Conservation (phyloP, 2,888 invertebrate species). For the Hirtodrosophila confusa region DNA sequence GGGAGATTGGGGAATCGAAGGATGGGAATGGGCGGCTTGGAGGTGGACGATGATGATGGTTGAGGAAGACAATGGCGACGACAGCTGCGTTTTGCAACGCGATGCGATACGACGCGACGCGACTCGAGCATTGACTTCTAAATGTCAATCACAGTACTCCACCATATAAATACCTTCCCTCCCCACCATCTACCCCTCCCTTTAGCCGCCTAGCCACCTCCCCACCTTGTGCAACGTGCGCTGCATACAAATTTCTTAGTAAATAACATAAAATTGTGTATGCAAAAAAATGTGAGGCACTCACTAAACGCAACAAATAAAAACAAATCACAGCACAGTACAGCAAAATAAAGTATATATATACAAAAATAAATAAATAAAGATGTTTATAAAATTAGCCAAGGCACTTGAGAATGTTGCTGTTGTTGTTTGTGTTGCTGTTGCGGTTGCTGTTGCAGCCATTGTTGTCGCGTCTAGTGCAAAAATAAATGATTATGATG, state of each 20-base stretch:
- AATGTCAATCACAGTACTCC: conserved; percentile 70
- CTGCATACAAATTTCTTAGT: conserved; percentile 71
- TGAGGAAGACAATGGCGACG: conserved; percentile 59
- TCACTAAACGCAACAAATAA: conserved; percentile 42
- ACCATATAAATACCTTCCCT: neutral
- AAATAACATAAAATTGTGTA: conserved; percentile 60
- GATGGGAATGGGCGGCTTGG: neutral
- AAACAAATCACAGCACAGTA: conserved; percentile 63
- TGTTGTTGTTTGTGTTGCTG: conserved; percentile 37
- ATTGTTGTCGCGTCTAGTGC: conserved; percentile 63
- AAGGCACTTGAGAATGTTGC: conserved; percentile 41
- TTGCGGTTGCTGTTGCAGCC: conserved; percentile 31
- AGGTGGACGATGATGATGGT: conserved; percentile 3
- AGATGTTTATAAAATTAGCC: conserved; percentile 78
- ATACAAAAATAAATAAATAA: conserved; percentile 43
- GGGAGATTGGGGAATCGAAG: neutral
- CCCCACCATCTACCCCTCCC: neutral
- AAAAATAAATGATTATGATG: conserved; percentile 80
- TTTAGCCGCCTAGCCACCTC: no score
- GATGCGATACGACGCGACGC: conserved; percentile 25
- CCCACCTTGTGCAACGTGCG: conserved; percentile 43
- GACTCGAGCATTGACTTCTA: conserved; percentile 73
- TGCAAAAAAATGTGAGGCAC: conserved; percentile 57
- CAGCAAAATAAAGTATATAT: neutral
- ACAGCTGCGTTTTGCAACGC: conserved; percentile 18